These are phyloP conservation scores for Coturnix japonica DNA, from an alignment of 2,113 vertebrate genomes.

Conservation along the genomic window DNA sequence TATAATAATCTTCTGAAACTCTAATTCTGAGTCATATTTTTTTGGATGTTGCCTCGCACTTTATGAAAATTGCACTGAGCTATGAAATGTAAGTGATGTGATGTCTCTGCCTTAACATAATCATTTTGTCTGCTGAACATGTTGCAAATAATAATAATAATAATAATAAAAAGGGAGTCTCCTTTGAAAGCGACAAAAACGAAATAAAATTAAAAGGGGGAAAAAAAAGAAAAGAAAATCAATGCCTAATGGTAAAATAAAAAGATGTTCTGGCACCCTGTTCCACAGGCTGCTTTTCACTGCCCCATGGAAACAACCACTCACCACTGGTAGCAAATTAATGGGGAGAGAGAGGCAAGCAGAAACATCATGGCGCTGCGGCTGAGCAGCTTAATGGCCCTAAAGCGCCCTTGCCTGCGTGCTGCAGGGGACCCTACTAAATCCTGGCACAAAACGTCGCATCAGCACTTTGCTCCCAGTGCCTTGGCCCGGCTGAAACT, in stretches of 20 bases:
- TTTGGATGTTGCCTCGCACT: slow-evolving; percentile 86
- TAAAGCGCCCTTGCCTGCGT: slow-evolving; percentile 28
- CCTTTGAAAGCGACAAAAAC: slow-evolving; percentile 11
- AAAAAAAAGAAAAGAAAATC: background rate
- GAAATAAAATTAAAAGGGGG: slow-evolving; percentile 15
- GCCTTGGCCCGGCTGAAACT: slow-evolving; percentile 14
- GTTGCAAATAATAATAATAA: slow-evolving; percentile 73
- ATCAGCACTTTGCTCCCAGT: slow-evolving; percentile 17
- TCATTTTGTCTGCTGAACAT: slow-evolving; percentile 82
- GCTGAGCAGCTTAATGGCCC: slow-evolving; percentile 46
- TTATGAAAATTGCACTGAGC: slow-evolving; percentile 89
- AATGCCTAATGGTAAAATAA: background rate
- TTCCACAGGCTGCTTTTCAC: slow-evolving; percentile 1
- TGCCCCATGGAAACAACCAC: background rate
- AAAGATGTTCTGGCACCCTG: background rate
- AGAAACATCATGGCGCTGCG: background rate
- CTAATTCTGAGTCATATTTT: slow-evolving; percentile 91
- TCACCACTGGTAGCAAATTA: slow-evolving; percentile 48
- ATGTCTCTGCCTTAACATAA: slow-evolving; percentile 85
- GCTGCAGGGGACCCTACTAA: background rate
- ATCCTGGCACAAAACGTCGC: slow-evolving; percentile 25
- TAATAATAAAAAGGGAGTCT: slow-evolving; percentile 49
- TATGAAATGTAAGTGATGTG: slow-evolving; percentile 90
- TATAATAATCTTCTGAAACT: slow-evolving; percentile 96
- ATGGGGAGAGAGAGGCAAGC: slow-evolving; percentile 10